Evolutionary conservation across 2,113 vertebrate species (phyloP).

Genomic region (Tylochromis polylepis): DNA sequence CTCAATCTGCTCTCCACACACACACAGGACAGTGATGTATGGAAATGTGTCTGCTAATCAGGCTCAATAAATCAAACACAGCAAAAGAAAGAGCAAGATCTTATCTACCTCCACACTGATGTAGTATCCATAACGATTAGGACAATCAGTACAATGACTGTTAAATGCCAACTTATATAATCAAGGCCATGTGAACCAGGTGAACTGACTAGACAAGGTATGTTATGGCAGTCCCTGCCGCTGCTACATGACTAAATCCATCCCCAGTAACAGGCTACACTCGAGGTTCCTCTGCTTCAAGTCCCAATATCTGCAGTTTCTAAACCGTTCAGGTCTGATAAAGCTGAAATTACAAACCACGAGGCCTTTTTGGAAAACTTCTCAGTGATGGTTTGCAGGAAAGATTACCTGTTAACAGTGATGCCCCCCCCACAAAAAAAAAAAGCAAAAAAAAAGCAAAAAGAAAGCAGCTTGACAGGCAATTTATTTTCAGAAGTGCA

Average conservation of each 20-base stretch:
- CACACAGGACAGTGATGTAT: background rate
- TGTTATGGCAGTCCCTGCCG: background rate
- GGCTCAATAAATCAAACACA: background rate
- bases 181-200: background rate
- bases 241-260: no score
- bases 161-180: background rate
- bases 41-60: background rate
- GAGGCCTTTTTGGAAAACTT: background rate
- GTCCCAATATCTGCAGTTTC: background rate
- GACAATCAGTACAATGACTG: background rate
- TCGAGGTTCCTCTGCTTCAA: no score
- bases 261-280: no score
- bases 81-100: background rate
- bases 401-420: background rate
- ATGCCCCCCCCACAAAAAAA: background rate
- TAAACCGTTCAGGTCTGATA: background rate
- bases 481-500: constrained; percentile 54
- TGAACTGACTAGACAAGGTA: background rate
- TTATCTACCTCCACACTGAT: background rate
- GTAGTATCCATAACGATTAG: background rate
- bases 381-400: background rate
- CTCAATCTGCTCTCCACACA: no score
- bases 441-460: background rate
- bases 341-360: background rate
- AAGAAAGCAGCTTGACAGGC: background rate